Conservation (phyloP, 2,888 invertebrate genomes). For the Phoronis australis region DNA sequence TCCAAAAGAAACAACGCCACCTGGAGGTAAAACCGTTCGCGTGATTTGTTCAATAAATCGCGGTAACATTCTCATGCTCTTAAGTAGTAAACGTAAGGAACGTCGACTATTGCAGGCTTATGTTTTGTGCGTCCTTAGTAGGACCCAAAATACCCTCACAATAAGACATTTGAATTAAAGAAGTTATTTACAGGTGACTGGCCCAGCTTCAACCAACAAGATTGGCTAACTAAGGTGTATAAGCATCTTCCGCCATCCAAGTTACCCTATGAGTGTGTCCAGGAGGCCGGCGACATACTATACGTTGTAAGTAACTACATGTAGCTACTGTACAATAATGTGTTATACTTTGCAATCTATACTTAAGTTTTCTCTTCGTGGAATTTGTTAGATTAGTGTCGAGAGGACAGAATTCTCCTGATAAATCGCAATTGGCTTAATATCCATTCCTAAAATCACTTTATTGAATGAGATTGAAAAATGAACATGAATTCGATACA, state of each 20-base stretch:
- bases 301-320: constrained; percentile 41
- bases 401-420: no score
- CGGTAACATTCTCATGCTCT: not conserved
- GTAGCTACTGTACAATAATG: no score
- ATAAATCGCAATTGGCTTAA: no score
- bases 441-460: no score
- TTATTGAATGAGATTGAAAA: no score
- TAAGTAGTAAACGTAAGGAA: not conserved
- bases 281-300: constrained; percentile 39
- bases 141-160: not conserved
- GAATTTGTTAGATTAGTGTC: no score
- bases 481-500: no score
- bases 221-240: constrained; percentile 35
- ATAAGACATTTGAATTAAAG: not conserved
- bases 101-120: not conserved
- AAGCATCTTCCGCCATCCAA: constrained; percentile 22
- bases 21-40: constrained; percentile 29
- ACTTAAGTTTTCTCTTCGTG: no score
- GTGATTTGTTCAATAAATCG: not conserved
- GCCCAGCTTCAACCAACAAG: constrained; percentile 30
- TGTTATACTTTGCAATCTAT: no score
- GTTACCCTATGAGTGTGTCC: constrained; percentile 37
- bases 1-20: constrained; percentile 31
- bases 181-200: constrained; percentile 30
- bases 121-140: not conserved